Percentiles rank a stretch among this genome's conserved stretches.
These are phyloP conservation scores for Camponotus fellah DNA, from an alignment of 2,888 invertebrate genomes.

Conservation along the genomic window DNA sequence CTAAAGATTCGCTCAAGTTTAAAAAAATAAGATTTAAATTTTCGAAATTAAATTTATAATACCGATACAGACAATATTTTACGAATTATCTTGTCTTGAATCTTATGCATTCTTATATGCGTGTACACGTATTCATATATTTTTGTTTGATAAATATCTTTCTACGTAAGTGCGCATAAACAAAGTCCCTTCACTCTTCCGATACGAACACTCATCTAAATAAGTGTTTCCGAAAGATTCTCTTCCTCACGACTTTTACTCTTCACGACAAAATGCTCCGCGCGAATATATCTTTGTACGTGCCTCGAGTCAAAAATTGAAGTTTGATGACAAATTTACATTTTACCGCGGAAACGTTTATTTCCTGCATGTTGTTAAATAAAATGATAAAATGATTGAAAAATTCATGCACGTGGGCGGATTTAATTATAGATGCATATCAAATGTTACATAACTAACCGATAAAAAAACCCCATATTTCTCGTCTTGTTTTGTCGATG, in stretches of 20 bases:
- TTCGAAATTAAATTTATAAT: too few species aligned
- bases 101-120: too few species aligned
- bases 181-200: neutral
- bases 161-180: neutral
- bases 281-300: neutral
- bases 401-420: neutral
- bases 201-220: slow-evolving; percentile 29
- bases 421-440: neutral
- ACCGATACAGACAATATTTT: too few species aligned
- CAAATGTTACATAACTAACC: neutral
- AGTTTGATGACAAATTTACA: slow-evolving; percentile 12
- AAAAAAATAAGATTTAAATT: too few species aligned
- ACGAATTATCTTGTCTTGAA: too few species aligned
- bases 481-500: slow-evolving; percentile 1
- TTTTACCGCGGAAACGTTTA: neutral
- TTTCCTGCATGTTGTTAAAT: neutral
- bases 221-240: slow-evolving; percentile 44
- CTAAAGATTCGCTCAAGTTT: too few species aligned
- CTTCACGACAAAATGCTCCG: neutral
- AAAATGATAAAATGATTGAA: neutral
- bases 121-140: neutral
- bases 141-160: neutral
- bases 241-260: neutral
- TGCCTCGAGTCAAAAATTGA: slow-evolving; percentile 7
- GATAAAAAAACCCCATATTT: neutral